Evolutionary conservation across 2,888 invertebrate genomes (phyloP).

Genomic region (Sphinx pinastri): DNA sequence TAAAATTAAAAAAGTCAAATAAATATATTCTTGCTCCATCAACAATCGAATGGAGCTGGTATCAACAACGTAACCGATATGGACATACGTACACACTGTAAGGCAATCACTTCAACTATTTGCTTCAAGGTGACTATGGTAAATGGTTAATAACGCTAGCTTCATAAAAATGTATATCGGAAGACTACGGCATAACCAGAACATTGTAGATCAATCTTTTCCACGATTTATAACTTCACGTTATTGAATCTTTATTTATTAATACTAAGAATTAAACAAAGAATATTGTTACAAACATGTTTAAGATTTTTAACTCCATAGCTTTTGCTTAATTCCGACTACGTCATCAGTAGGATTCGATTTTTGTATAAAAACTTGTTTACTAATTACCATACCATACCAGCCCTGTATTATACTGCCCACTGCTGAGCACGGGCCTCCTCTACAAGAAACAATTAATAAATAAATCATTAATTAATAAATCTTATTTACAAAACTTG

Average conservation of each 20-base stretch:
- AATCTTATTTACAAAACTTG: too few relatives aligned
- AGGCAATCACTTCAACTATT: constrained; percentile 17
- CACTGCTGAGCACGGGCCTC: too few relatives aligned
- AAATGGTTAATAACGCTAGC: constrained; percentile 18
- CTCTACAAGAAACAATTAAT: too few relatives aligned
- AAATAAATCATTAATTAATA: too few relatives aligned
- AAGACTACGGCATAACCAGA: constrained; percentile 10
- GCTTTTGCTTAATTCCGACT: too few relatives aligned
- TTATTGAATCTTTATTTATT: constrained; percentile 5
- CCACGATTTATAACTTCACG: constrained; percentile 2
- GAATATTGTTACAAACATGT: too few relatives aligned
- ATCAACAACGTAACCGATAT: neutral
- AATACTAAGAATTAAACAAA: neutral
- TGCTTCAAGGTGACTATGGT: constrained; percentile 18
- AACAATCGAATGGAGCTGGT: neutral
- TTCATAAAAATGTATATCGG: constrained; percentile 26
- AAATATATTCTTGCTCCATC: neutral
- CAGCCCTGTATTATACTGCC: too few relatives aligned
- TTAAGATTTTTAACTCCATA: too few relatives aligned
- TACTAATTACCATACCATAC: too few relatives aligned
- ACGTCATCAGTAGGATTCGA: too few relatives aligned
- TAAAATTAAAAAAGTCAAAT: neutral
- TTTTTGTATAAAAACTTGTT: too few relatives aligned
- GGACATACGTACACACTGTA: constrained; percentile 1
- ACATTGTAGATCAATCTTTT: neutral